These are phyloP conservation scores for Lordiphosa stackelbergi DNA, from an alignment of 1,140 invertebrate genomes.

Conservation along the genomic window DNA sequence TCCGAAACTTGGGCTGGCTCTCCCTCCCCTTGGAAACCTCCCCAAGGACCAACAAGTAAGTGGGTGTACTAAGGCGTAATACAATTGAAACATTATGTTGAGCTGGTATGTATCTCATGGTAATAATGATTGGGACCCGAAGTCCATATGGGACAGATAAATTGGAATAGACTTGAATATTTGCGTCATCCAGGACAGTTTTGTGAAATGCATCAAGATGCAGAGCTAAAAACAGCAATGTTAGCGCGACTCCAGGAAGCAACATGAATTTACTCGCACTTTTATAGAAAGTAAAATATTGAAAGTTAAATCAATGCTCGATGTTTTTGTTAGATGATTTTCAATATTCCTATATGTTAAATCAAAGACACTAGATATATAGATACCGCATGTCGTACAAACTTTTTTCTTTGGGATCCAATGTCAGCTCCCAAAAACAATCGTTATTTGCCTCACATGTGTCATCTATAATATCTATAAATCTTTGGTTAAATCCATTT, in stretches of 20 bases:
- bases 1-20: background rate
- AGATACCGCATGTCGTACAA: no score
- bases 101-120: constrained; percentile 9
- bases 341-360: no score
- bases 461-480: no score
- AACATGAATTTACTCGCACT: constrained; percentile 19
- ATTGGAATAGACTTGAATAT: constrained; percentile 28
- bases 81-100: constrained; percentile 4
- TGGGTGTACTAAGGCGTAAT: constrained; percentile 13
- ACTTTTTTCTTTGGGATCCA: no score
- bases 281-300: background rate
- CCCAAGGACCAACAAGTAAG: constrained; percentile 23
- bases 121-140: constrained; percentile 16
- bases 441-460: no score
- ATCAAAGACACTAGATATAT: no score
- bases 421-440: no score
- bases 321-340: constrained; percentile 5
- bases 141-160: constrained; percentile 11
- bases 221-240: constrained; percentile 10
- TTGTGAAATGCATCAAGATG: background rate
- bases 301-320: constrained; percentile 8
- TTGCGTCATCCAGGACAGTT: constrained; percentile 1
- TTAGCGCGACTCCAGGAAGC: constrained; percentile 8
- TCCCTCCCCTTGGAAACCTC: no score
- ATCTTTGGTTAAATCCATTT: no score